Conservation (phyloP, 53 echinoderm and acorn worm genomes). For the Mesocentrotus franciscanus region DNA sequence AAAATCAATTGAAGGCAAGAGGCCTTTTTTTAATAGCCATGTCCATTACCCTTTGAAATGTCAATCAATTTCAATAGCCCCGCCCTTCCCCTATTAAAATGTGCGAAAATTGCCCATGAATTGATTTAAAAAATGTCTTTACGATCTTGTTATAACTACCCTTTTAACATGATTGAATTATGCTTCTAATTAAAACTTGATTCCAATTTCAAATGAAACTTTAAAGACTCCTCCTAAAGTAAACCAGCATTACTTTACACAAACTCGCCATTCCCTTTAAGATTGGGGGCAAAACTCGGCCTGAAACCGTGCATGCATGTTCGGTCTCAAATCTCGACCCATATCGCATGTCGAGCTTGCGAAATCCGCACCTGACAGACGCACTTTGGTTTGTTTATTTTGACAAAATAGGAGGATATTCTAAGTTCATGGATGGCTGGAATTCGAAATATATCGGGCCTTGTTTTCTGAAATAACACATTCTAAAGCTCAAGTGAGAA, state of each 20-base stretch:
- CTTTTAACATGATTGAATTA: too few species aligned
- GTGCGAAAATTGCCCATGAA: too few species aligned
- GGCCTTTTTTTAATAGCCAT: too few species aligned
- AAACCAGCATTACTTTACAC: neutral
- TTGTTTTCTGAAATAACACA: constrained; percentile 62
- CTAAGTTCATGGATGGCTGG: constrained; percentile 39
- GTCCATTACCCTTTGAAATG: too few species aligned
- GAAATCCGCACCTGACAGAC: constrained; percentile 48
- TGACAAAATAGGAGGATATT: constrained; percentile 49
- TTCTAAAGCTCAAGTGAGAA: constrained; percentile 11
- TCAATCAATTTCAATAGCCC: too few species aligned
- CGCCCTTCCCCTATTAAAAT: too few species aligned
- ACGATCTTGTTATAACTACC: too few species aligned
- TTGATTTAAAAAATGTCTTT: too few species aligned
- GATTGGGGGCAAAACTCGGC: neutral
- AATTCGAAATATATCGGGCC: constrained; percentile 48
- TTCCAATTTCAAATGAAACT: neutral
- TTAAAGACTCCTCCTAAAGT: neutral
- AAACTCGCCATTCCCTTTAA: neutral
- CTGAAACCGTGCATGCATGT: neutral
- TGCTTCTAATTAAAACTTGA: neutral
- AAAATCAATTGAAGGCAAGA: too few species aligned
- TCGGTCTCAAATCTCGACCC: constrained; percentile 1
- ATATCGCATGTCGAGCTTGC: constrained; percentile 30
- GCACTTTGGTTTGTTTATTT: constrained; percentile 49